These are phyloP conservation scores for Lasioglossum zephyrum DNA, from an alignment of 2,888 invertebrate genomes.

Conservation along the genomic window DNA sequence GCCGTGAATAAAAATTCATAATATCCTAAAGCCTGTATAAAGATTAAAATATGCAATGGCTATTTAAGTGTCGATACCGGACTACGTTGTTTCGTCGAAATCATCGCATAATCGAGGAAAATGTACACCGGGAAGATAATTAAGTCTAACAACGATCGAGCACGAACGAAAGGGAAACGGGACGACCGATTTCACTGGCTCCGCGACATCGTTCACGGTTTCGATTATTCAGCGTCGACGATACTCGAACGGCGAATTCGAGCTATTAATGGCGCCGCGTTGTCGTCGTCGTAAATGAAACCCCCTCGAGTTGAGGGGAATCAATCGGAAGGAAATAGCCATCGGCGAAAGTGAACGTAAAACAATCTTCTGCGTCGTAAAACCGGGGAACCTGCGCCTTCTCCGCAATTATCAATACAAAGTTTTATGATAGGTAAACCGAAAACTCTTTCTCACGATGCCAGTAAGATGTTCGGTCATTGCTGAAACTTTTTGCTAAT, in stretches of 20 bases:
- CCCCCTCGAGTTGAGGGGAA: constrained; percentile 20
- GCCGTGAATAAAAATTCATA: too few relatives aligned
- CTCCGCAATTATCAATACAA: neutral
- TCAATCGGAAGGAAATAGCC: constrained; percentile 34
- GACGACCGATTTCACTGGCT: neutral
- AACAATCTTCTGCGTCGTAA: constrained; percentile 30
- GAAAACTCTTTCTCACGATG: neutral
- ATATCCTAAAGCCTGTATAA: too few relatives aligned
- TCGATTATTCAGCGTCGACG: constrained; percentile 32
- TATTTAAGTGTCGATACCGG: neutral
- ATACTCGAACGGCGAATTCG: constrained; percentile 28
- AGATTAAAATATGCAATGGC: neutral
- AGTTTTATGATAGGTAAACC: neutral
- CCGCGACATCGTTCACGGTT: constrained; percentile 15
- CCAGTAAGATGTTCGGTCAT: too few relatives aligned
- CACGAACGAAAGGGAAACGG: constrained; percentile 20
- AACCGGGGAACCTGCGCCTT: neutral
- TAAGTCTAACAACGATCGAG: neutral
- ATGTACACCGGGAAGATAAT: neutral
- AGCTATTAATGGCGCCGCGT: constrained; percentile 31
- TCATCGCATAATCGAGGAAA: neutral
- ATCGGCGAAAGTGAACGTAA: constrained; percentile 22
- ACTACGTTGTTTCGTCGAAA: neutral
- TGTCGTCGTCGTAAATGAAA: constrained; percentile 27
- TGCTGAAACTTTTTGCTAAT: too few relatives aligned